Conservation (phyloP, 1,140 invertebrate genomes). For the Drusus annulatus region DNA sequence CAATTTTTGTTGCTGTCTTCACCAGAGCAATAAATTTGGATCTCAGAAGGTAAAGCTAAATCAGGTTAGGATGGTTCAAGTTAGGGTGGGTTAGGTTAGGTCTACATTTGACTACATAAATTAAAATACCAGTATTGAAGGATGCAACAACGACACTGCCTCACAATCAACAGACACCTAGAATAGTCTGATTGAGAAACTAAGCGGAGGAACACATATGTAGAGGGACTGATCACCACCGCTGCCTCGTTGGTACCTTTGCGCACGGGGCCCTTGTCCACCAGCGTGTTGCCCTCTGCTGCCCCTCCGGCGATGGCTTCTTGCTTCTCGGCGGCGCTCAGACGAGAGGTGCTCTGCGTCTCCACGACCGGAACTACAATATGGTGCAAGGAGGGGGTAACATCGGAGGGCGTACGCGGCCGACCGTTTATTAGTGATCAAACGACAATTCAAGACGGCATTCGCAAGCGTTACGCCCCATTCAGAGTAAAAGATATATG, state of each 20-base stretch:
- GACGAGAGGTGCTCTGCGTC: constrained; percentile 43
- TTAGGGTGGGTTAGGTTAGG: no score
- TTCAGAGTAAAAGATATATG: background rate
- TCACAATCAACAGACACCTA: no score
- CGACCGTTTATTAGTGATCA: background rate
- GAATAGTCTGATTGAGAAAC: background rate
- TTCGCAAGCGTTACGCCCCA: constrained; percentile 27
- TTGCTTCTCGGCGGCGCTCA: constrained; percentile 46
- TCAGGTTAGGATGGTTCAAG: no score
- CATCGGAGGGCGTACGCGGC: background rate
- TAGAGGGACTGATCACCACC: constrained; percentile 5
- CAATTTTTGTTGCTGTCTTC: no score
- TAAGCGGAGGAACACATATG: constrained; percentile 19
- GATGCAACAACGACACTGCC: no score
- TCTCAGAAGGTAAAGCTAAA: no score
- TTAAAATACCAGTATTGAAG: no score
- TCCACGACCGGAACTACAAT: constrained; percentile 51
- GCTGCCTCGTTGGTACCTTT: constrained; percentile 47
- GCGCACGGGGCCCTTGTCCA: constrained; percentile 14
- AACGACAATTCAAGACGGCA: constrained; percentile 15
- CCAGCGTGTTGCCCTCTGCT: constrained; percentile 41
- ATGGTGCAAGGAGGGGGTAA: constrained; percentile 13
- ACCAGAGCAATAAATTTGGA: no score
- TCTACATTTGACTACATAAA: no score
- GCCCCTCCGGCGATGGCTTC: constrained; percentile 47